Evolutionary conservation across 2,888 invertebrate genomes (phyloP).

Genomic region (Agapostemon virescens): DNA sequence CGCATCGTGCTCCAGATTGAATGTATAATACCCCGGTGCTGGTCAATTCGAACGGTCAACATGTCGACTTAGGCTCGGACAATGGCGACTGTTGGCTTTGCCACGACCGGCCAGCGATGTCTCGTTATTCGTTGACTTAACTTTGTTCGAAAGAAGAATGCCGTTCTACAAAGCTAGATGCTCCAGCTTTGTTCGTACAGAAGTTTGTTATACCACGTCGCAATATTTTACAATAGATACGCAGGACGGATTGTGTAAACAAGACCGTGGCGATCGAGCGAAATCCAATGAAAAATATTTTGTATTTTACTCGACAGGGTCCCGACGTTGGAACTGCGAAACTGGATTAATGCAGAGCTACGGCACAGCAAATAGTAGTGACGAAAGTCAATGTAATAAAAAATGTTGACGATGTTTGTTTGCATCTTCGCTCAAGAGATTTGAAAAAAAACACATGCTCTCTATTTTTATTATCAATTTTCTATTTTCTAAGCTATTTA

Average conservation of each 20-base stretch:
- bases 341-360: not conserved
- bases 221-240: not conserved
- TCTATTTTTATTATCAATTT: not conserved
- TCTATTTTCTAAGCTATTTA: not conserved
- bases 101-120: not conserved
- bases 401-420: not conserved
- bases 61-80: not conserved
- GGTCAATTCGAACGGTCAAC: slow-evolving; percentile 4
- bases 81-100: not conserved
- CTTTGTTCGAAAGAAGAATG: slow-evolving; percentile 1
- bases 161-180: not conserved
- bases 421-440: not conserved
- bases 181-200: not conserved
- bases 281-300: slow-evolving; percentile 7
- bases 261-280: not conserved
- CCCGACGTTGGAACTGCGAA: not conserved
- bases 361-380: not conserved
- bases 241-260: not conserved
- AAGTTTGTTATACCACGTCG: not conserved
- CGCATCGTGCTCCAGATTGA: not conserved
- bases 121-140: not conserved
- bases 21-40: not conserved
- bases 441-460: not conserved
- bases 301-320: not conserved
- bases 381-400: not conserved